Conservation (phyloP, 2,888 invertebrate species). For the Plagiodera versicolora region DNA sequence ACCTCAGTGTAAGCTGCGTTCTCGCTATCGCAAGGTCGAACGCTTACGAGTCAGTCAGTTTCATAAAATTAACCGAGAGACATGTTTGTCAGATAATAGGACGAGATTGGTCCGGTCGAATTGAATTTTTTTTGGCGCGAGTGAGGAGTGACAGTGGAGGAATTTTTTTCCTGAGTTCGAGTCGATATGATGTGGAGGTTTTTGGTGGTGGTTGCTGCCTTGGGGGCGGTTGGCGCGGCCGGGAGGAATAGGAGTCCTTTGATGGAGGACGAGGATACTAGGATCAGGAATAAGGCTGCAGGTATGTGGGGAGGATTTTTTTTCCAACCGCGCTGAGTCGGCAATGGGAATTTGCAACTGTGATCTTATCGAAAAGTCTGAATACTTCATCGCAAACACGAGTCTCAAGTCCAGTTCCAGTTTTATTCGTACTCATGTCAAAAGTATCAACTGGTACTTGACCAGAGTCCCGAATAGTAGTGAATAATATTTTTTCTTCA, state of each 20-base stretch:
- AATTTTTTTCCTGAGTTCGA: constrained; percentile 5
- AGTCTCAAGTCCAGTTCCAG: no score
- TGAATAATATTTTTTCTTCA: no score
- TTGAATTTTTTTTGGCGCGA: constrained; percentile 13
- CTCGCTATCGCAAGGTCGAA: background rate
- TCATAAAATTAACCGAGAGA: constrained; percentile 17
- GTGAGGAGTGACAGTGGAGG: constrained; percentile 22
- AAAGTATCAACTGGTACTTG: no score
- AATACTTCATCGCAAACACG: no score
- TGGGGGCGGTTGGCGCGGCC: constrained; percentile 28
- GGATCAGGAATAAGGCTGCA: constrained; percentile 49
- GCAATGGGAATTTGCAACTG: no score
- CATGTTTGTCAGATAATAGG: constrained; percentile 11
- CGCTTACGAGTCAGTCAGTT: constrained; percentile 7
- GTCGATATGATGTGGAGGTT: background rate
- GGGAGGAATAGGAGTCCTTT: constrained; percentile 48
- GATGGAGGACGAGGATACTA: constrained; percentile 45
- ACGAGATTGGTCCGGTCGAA: background rate
- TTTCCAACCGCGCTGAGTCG: no score
- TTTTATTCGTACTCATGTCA: no score
- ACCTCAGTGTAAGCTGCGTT: no score
- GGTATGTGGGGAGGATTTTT: constrained; percentile 37
- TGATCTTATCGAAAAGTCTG: no score
- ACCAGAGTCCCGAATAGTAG: no score
- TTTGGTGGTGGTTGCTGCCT: constrained; percentile 22